Percentiles rank a stretch among this genome's conserved stretches.
Conservation (phyloP, 2,113 vertebrate genomes). For the Tetrao urogallus region DNA sequence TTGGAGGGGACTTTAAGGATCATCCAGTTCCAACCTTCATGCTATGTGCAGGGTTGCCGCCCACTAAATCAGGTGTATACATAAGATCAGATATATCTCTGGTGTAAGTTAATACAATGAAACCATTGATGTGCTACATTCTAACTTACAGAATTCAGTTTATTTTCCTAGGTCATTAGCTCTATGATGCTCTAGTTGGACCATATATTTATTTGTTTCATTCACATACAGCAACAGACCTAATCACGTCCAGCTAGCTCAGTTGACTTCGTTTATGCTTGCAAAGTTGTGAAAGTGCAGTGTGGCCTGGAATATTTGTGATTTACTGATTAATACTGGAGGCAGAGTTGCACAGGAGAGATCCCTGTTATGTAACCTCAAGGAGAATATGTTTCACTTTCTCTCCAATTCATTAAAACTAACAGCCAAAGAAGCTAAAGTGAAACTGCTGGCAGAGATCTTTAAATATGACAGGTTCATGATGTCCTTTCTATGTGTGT, state of each 20-base stretch:
- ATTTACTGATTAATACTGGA: neutral
- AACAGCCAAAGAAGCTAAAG: neutral
- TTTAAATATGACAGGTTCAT: rapidly evolving
- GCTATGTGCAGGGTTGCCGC: too few relatives aligned
- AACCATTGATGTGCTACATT: neutral
- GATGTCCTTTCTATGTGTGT: neutral
- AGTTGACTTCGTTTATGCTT: neutral
- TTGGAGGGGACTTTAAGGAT: neutral
- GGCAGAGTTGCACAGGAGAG: neutral
- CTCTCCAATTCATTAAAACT: neutral
- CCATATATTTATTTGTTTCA: neutral
- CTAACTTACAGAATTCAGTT: neutral
- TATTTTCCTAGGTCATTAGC: neutral
- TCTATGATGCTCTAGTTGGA: neutral
- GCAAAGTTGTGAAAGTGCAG: neutral
- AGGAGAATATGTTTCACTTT: neutral
- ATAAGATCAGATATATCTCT: neutral
- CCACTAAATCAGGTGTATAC: neutral
- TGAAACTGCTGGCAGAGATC: neutral
- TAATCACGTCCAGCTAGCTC: neutral
- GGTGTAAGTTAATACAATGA: neutral
- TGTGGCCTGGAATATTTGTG: neutral
- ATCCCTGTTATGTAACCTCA: neutral
- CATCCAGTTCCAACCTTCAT: neutral
- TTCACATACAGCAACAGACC: neutral